Percentiles rank a stretch among this genome's conserved stretches.
Evolutionary conservation across 2,797 vertebrate genomes (phyloP).

Genomic region (Halcyon smyrnensis): DNA sequence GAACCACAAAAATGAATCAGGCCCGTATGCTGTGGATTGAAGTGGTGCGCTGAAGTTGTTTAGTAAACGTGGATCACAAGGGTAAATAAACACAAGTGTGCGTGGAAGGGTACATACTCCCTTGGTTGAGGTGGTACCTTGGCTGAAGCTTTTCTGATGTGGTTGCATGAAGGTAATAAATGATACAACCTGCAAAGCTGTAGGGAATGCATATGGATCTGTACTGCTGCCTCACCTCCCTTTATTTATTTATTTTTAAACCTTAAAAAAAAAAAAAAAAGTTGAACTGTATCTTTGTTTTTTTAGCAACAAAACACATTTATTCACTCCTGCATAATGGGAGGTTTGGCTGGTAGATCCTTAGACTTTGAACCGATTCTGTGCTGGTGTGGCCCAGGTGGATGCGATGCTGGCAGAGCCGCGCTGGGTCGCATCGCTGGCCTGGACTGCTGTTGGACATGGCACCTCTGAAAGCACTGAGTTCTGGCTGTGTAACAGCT

Average conservation of each 20-base stretch:
- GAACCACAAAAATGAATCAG: slow-evolving; percentile 5
- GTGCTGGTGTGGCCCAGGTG: neutral
- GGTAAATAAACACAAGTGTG: neutral
- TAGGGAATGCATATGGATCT: neutral
- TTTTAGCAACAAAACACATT: neutral
- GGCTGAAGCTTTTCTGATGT: slow-evolving; percentile 2
- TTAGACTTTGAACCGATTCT: neutral
- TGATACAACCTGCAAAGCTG: neutral
- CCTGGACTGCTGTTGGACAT: neutral
- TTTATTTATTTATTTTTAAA: no score
- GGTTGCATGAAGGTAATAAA: neutral
- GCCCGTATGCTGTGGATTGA: neutral
- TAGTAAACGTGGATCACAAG: neutral
- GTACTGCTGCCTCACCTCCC: neutral
- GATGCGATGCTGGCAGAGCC: neutral
- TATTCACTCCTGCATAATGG: neutral
- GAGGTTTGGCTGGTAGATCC: neutral
- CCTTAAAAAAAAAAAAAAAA: no score
- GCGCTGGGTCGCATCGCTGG: neutral
- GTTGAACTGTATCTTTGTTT: neutral
- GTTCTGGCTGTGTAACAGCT: neutral
- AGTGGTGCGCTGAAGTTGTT: slow-evolving; percentile 4
- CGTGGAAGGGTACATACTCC: neutral
- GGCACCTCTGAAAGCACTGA: neutral
- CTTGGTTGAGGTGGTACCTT: neutral